Conservation (phyloP, 1,140 invertebrate species). For the Chlorops oryzae region DNA sequence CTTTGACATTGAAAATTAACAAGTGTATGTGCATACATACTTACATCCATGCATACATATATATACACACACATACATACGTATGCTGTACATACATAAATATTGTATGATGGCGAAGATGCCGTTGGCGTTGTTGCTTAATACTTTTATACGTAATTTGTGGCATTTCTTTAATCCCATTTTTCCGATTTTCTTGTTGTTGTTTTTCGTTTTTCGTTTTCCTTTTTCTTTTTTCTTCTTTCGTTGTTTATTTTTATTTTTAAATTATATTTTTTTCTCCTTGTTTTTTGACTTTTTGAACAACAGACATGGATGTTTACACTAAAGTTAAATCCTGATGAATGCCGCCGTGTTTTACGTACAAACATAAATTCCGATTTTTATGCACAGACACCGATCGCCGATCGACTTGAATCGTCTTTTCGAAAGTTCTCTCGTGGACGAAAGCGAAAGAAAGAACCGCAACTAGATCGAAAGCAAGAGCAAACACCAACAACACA, state of each 20-base stretch:
- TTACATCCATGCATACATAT: background rate
- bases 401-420: too few relatives aligned
- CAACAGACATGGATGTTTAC: too few relatives aligned
- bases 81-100: background rate
- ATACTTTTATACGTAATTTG: background rate
- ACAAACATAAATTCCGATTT: too few relatives aligned
- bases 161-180: background rate
- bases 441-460: conserved; percentile 1
- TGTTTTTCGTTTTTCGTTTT: background rate
- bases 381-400: too few relatives aligned
- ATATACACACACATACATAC: background rate
- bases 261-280: too few relatives aligned
- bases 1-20: too few relatives aligned
- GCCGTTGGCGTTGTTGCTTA: background rate
- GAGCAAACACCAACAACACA: conserved; percentile 5
- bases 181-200: background rate
- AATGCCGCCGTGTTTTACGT: too few relatives aligned
- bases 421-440: too few relatives aligned
- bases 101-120: background rate
- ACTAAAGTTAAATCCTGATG: too few relatives aligned
- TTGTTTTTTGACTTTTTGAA: too few relatives aligned
- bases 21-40: conserved; percentile 5
- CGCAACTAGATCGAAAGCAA: too few relatives aligned
- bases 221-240: background rate
- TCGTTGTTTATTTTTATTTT: conserved; percentile 7